phyloP scores from a whole-genome alignment of 1,140 invertebrate species.

The Paramacrobiotus metropolitanus region DNA sequence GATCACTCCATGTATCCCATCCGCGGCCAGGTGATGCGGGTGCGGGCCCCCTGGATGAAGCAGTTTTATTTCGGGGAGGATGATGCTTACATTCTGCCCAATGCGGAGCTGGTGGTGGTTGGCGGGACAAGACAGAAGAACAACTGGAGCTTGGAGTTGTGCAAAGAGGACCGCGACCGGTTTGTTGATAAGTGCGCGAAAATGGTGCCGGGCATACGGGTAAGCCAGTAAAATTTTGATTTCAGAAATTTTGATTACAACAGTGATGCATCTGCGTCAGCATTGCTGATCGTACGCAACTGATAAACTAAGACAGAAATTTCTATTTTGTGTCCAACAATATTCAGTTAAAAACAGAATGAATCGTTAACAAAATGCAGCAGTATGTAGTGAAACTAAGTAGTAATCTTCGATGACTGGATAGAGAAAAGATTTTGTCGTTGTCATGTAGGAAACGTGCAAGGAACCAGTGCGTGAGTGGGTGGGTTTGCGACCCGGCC shows the following conservation, averaged over 20 bases:
- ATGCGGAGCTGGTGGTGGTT: conserved; percentile 42
- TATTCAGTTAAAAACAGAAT: too few species aligned
- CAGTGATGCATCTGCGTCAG: too few species aligned
- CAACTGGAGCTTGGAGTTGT: conserved; percentile 40
- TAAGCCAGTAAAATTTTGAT: too few species aligned
- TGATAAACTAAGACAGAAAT: too few species aligned
- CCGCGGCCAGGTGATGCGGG: conserved; percentile 51
- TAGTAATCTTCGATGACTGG: too few species aligned
- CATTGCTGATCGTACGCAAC: too few species aligned
- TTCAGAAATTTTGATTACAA: too few species aligned
- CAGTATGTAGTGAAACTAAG: too few species aligned
- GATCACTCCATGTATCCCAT: conserved; percentile 54
- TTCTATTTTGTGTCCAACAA: too few species aligned
- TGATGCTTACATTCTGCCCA: conserved; percentile 60
- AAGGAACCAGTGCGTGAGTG: conserved; percentile 36
- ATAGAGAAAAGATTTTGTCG: too few species aligned
- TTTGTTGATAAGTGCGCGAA: neutral
- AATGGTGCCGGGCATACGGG: neutral
- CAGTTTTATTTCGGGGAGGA: conserved; percentile 55
- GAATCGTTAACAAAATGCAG: too few species aligned
- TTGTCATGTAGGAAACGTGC: too few species aligned
- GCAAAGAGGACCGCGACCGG: conserved; percentile 32
- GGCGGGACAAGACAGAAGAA: conserved; percentile 59
- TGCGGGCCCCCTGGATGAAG: conserved; percentile 67
- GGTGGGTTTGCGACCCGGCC: conserved; percentile 46